Evolutionary conservation across 2,888 invertebrate species (phyloP), one percentile per base, ranked within the genome.

Genomic region (Trissolcus japonicus): DNA sequence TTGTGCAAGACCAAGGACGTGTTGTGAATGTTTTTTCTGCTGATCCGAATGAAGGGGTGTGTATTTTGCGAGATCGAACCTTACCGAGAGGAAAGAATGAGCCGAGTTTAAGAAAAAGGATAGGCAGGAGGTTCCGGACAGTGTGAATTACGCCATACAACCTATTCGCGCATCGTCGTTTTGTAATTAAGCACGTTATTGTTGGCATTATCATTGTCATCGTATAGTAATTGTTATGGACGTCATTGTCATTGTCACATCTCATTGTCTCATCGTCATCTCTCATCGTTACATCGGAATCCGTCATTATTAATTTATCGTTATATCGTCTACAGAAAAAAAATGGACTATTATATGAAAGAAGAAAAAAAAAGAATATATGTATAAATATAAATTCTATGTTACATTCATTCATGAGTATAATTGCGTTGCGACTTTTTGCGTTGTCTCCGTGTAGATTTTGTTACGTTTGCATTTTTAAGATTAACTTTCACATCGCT

Each of bases 141-240:
- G 71, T 80, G 77, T 79, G 78, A 79, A 80, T 78, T 80, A 76
- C 78, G 76, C 79, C 78, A 77, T 80, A 77, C 76, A 72, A 54
- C 68, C 72, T 76, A 78, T 76, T 76, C 72, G 79, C 79, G 80
- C 77, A 72, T 79, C 71, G 77, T 77, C 77, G 76, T 80, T 80
- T 80, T 79, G 79, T 81, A 78, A 81, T 80, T 80, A 80, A 80
- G 71, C 77, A 79, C 74, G 78, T 80, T 80, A 80, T 79, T 80
- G 79, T 81, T 80, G 79, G 77, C 78, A 80, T 79, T 79, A 76
- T 79, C 78, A 81, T 79, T 79, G 79, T 81, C 76, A 81, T 82
- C 79, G 73, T 81, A 79, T 77, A 80, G 77, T 75, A 72, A 79
- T 78, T 79, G 74, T 78, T 80, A 77, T 76, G 79, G 77, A 78